Conservation (phyloP, 2,888 invertebrate genomes). For the Pyrochroa serraticornis region DNA sequence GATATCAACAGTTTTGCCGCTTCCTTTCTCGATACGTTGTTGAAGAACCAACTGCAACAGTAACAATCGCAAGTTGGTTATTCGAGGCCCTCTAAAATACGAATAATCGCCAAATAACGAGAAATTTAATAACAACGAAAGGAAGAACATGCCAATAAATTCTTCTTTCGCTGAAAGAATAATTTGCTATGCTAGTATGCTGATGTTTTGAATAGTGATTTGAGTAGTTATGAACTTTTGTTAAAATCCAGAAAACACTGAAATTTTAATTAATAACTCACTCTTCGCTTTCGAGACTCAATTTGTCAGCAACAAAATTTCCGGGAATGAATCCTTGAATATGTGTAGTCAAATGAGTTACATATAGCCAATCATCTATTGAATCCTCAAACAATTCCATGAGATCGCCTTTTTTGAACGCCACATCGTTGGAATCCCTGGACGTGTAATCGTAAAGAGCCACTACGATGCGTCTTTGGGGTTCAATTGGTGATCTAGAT, state of each 20-base stretch:
- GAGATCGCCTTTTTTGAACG: slow-evolving; percentile 94
- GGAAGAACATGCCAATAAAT: too few relatives aligned
- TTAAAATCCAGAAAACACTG: too few relatives aligned
- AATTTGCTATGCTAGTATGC: too few relatives aligned
- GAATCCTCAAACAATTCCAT: slow-evolving; percentile 95
- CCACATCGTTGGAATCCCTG: slow-evolving; percentile 92
- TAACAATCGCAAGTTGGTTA: not conserved
- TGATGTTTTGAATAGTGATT: too few relatives aligned
- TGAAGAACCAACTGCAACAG: slow-evolving; percentile 93
- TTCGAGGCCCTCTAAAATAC: not conserved
- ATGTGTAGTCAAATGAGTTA: slow-evolving; percentile 79
- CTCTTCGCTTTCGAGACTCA: slow-evolving; percentile 98
- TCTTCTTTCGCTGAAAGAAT: too few relatives aligned
- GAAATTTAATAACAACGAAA: too few relatives aligned
- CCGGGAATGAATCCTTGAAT: slow-evolving; percentile 95
- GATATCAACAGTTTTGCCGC: slow-evolving; percentile 92
- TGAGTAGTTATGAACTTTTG: too few relatives aligned
- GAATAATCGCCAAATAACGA: too few relatives aligned
- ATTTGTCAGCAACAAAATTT: slow-evolving; percentile 96
- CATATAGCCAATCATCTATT: slow-evolving; percentile 95
- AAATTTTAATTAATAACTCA: slow-evolving; percentile 64
- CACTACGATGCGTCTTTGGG: slow-evolving; percentile 74
- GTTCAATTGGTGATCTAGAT: slow-evolving; percentile 37
- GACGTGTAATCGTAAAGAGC: slow-evolving; percentile 96
- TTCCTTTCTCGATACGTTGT: slow-evolving; percentile 94